Percentiles rank a stretch among this genome's conserved stretches.
Evolutionary conservation across 2,113 vertebrate genomes (phyloP).

Genomic region (Eulemur rufifrons): DNA sequence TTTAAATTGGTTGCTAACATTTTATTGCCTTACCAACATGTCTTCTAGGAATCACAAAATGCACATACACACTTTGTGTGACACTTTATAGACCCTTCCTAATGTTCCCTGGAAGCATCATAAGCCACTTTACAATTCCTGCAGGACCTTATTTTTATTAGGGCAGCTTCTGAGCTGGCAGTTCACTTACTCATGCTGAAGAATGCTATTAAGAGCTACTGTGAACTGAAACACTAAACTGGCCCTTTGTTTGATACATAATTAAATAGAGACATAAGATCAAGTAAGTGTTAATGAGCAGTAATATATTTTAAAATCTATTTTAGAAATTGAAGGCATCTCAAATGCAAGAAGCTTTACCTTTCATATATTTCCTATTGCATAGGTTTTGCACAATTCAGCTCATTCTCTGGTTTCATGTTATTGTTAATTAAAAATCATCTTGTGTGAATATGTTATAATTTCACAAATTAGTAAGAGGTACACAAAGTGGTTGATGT

Average conservation of each 20-base stretch:
- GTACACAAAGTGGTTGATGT: neutral
- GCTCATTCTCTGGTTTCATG: neutral
- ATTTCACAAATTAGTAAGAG: neutral
- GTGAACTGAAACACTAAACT: neutral
- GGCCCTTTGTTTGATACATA: neutral
- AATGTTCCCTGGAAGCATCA: neutral
- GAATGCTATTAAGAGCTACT: neutral
- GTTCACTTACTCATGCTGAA: constrained; percentile 24
- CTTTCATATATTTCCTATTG: neutral
- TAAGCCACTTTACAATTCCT: constrained; percentile 22
- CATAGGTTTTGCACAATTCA: neutral
- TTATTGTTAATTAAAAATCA: neutral
- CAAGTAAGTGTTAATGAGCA: constrained; percentile 34
- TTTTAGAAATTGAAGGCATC: neutral
- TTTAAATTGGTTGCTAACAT: neutral
- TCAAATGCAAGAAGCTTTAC: neutral
- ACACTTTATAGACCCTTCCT: neutral
- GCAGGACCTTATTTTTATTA: neutral
- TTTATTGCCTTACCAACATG: constrained; percentile 8
- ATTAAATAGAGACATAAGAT: constrained; percentile 27
- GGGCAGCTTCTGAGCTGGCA: constrained; percentile 4
- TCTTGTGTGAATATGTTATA: neutral
- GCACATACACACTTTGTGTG: neutral
- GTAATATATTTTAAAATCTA: constrained; percentile 1
- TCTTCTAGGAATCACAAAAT: constrained; percentile 17